Evolutionary conservation across 1,140 invertebrate species (phyloP), one percentile per base, ranked within the genome.

Genomic region (Drosophila equinoxialis): DNA sequence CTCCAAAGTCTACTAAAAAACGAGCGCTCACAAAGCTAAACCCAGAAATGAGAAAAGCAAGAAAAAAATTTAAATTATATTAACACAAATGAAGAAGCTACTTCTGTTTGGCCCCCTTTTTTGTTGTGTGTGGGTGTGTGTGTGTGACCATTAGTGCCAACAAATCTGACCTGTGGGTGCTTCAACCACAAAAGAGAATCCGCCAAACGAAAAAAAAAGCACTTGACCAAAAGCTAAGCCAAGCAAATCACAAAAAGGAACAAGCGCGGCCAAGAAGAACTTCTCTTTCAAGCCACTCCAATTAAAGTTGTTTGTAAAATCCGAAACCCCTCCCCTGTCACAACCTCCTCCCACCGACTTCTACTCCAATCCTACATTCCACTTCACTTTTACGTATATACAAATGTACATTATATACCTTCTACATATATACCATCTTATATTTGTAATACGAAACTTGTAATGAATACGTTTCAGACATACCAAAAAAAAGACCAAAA

Each of bases 31-130:
- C 41, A 39, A 78, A 66, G 26, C 37, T 65, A 67, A 62, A 8
- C 39, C 3, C 30, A 45, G 39, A 60, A 60, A 60, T 65, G 62
- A 51, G 72, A 79, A 51, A 42, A 65, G 39, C 42, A 37, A 48
- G 30, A 48, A 74, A 58, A 74, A 64, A 83, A 87, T 86, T 79
- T 77, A 86, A 87, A 86, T 86, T 87, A 87, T 80, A 87, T 87
- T 89, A 87, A 66, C 65, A 57, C 81, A 74, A 79, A 83, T 80
- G 70, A 71, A 71, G 68, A 57, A 65, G 55, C 62, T 42, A 30
- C 39, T 17, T 54, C 14, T 20, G 59, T 20, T 66, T 42, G 51
- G 59, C 63, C 23, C 61, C 33, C 10, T 57, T 61, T 68, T 45
- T 67, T 20, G 45, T 59, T 74, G 35, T 51, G 45, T 51, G 17